A percentile compares a stretch with the other conserved stretches of the same genome.
Evolutionary conservation across 2,888 invertebrate species (phyloP).

Genomic region (Limnephilus lunatus): DNA sequence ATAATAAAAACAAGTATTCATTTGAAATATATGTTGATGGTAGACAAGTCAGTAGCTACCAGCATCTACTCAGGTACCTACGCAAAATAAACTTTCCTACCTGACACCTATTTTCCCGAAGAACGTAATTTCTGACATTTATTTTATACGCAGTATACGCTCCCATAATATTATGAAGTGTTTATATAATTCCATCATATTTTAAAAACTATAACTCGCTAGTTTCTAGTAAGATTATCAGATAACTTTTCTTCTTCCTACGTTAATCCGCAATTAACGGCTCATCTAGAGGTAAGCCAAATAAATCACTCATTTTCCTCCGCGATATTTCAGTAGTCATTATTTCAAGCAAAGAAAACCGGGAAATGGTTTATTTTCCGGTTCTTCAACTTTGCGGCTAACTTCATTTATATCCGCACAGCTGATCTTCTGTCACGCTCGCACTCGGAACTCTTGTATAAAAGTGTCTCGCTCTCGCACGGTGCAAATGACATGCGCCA

Average conservation of each 20-base stretch:
- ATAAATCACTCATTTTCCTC: slow-evolving; percentile 18
- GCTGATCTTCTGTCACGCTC: slow-evolving; percentile 52
- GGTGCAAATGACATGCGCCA: slow-evolving; percentile 52
- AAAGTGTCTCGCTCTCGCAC: slow-evolving; percentile 15
- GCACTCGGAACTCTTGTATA: not conserved
- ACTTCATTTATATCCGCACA: slow-evolving; percentile 55
- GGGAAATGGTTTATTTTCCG: slow-evolving; percentile 43
- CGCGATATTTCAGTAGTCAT: slow-evolving; percentile 26
- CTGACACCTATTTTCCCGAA: not conserved
- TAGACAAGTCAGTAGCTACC: not conserved
- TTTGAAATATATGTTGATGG: not conserved
- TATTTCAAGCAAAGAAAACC: slow-evolving; percentile 35
- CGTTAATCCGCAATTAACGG: not conserved
- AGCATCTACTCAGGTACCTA: not conserved
- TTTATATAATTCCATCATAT: not conserved
- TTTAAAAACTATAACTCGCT: not conserved
- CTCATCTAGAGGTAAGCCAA: not conserved
- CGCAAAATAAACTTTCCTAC: not conserved
- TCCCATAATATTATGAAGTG: not conserved
- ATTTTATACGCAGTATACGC: not conserved
- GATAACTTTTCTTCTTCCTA: not conserved
- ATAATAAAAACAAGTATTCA: not conserved
- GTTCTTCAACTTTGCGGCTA: slow-evolving; percentile 55
- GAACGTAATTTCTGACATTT: not conserved
- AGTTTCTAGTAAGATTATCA: not conserved